Evolutionary conservation across 92 coral and sea anemone species (phyloP).

Genomic region (Umimayanthus chanpuru): DNA sequence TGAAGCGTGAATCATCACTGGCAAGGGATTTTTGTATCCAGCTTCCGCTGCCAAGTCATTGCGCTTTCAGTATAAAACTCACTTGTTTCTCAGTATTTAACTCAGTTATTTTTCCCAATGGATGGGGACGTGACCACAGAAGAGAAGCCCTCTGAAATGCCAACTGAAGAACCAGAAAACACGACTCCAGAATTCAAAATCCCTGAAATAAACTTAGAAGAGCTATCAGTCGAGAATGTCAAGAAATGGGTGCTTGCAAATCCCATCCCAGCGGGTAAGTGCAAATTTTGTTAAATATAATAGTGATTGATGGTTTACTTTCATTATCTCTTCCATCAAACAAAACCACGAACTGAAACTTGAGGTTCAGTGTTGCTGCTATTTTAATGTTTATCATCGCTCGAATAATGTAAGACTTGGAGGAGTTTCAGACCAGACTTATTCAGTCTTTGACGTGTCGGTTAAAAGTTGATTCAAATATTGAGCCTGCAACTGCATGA

Average conservation of each 20-base stretch:
- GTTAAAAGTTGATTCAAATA: no score
- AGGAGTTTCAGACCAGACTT: background rate
- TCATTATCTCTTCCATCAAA: background rate
- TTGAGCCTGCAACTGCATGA: no score
- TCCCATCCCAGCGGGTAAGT: conserved; percentile 73
- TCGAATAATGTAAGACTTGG: background rate
- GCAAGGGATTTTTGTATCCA: background rate
- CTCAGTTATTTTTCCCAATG: background rate
- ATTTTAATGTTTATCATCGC: background rate
- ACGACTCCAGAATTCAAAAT: conserved; percentile 35
- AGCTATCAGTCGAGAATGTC: conserved; percentile 50
- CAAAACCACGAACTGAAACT: background rate
- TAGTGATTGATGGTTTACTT: no score
- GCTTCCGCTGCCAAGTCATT: background rate
- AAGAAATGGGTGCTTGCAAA: conserved; percentile 59
- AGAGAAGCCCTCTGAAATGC: background rate
- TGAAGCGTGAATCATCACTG: conserved; percentile 34
- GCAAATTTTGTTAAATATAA: background rate
- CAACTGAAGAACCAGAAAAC: conserved; percentile 8
- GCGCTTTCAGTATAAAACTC: background rate
- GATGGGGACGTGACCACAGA: conserved; percentile 11
- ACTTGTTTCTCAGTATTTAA: background rate
- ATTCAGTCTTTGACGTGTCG: background rate
- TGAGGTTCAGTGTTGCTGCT: background rate
- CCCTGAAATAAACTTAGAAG: conserved; percentile 23